Evolutionary conservation across 2,797 vertebrate genomes (phyloP), one percentile per base, ranked within the genome.

Genomic region (Ctenochaetus hawaiiensis): DNA sequence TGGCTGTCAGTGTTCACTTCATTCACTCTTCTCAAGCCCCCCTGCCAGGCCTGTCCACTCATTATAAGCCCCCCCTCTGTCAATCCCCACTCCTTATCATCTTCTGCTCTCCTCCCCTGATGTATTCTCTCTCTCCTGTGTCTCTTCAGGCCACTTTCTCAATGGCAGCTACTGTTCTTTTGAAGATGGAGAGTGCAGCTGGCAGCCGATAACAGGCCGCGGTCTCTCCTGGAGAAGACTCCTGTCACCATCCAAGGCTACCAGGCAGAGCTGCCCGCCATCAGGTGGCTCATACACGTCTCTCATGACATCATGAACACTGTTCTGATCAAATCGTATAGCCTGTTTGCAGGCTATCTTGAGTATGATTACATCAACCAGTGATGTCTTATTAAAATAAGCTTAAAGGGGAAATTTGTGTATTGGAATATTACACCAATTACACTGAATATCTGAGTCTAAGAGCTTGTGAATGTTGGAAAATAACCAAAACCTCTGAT

Each of bases 141-240:
- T 86, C 76, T 83, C 76, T 82, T 56, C 81, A 99, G 98, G 94
- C 84, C 94, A 91, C 61, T 97, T 99, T 57, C 97, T 98, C 72
- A 91, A 94, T 72, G 97, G 97, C 58, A 98, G 97, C 92, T 98
- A 98, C 91, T 99, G 98, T 79, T 95, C 96, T 0, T 99, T 99
- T 78, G 97, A 99, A 88, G 95, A 96, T 13, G 96, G 94, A 2
- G 95, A 96, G 67, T 99, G 98, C 75, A 94, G 96, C 73, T 99
- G 98, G 98, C 94, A 94, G 81, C 86, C 96, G 1, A 56, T 93
- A 54, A 75, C 41, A 0, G 76, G 89, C 59, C 92, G 79, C 12
- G 81, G 81, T 23, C 92, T 95, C 69, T 90, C 86, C 17, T 99
- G 97, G 97, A 93, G 88, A 80, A 91, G 97, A 62, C 91, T 93